phyloP scores from a whole-genome alignment of 2,113 vertebrate species.

The Sclerurus mexicanus region DNA sequence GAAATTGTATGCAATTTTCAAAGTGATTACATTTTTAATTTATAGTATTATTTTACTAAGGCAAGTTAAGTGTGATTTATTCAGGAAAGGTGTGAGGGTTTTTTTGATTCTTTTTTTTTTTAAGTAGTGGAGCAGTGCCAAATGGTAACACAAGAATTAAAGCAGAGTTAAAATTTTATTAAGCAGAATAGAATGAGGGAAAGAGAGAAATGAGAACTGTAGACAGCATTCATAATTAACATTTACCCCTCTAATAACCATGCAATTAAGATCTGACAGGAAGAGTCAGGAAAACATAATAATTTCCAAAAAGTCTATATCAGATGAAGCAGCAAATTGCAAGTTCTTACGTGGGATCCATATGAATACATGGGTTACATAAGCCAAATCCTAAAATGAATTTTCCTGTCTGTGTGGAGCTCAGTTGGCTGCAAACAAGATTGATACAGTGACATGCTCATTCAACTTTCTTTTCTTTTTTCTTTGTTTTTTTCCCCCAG shows the following conservation, averaged over 20 bases:
- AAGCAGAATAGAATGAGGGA: neutral
- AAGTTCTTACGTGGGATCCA: neutral
- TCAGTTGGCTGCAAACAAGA: neutral
- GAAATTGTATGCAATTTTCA: neutral
- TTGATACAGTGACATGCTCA: neutral
- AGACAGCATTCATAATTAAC: constrained; percentile 34
- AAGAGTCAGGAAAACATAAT: constrained; percentile 22
- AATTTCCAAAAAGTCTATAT: neutral
- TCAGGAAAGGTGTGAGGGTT: neutral
- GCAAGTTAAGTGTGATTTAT: neutral
- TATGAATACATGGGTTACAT: neutral
- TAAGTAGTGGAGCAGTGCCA: neutral
- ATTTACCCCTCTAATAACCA: neutral
- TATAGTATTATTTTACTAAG: neutral
- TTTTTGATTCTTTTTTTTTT: neutral
- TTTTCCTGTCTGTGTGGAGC: neutral
- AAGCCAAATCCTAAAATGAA: constrained; percentile 7
- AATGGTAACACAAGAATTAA: constrained; percentile 5
- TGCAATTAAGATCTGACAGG: constrained; percentile 10
- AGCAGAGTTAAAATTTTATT: constrained; percentile 29
- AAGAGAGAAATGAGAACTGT: neutral
- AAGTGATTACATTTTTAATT: neutral
- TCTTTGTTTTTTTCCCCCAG: neutral
- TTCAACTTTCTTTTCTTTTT: neutral
- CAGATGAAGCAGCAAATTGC: constrained; percentile 17